A percentile compares a stretch with the other conserved stretches of the same genome.
Conservation (phyloP, 2,888 invertebrate genomes). For the Limnephilus rhombicus region DNA sequence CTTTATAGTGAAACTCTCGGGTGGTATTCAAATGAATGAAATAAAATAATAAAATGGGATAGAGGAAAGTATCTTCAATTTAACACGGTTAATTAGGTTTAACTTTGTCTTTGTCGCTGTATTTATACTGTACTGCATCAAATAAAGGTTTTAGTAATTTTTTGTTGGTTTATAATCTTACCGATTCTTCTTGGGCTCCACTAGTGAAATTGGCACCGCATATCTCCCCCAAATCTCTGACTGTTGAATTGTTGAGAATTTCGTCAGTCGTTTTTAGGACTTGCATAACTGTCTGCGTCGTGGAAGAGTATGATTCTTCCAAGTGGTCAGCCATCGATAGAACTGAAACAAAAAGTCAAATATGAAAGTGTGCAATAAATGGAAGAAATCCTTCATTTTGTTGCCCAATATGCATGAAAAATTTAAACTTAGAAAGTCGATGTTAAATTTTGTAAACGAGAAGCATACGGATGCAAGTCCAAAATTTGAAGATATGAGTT, state of each 20-base stretch:
- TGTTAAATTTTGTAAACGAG: no score
- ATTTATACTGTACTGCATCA: neutral
- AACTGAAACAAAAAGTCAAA: constrained; percentile 68
- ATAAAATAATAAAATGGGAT: no score
- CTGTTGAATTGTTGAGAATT: neutral
- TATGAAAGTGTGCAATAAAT: neutral
- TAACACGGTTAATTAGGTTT: no score
- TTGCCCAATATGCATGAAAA: neutral
- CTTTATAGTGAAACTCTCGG: no score
- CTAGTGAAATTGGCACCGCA: constrained; percentile 87
- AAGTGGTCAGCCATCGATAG: constrained; percentile 68
- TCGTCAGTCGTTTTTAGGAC: constrained; percentile 4
- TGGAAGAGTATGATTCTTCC: neutral
- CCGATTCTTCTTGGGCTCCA: constrained; percentile 72
- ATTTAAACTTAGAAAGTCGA: neutral
- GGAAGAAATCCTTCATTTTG: neutral
- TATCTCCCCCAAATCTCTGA: constrained; percentile 73
- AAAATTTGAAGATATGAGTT: no score
- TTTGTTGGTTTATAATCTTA: constrained; percentile 29
- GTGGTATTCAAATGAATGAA: no score
- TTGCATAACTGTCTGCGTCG: neutral
- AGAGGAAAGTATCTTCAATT: no score
- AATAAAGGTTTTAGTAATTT: neutral
- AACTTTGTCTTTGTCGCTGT: no score
- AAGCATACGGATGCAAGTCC: no score